Percentiles rank a stretch among this genome's conserved stretches.
Conservation (phyloP, 2,888 invertebrate genomes). For the Nowickia ferox region DNA sequence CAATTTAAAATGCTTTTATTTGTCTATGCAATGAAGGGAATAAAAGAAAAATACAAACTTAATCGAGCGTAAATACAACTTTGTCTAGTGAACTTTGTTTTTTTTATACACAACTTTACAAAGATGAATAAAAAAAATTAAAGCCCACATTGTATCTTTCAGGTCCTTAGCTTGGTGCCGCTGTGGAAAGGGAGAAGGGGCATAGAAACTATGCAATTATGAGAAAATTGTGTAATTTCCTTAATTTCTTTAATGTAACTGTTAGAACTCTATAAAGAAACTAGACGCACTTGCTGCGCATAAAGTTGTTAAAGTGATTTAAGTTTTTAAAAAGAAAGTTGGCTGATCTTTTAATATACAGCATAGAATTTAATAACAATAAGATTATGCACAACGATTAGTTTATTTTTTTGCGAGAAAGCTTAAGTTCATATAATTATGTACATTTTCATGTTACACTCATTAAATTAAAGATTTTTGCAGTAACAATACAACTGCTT, state of each 20-base stretch:
- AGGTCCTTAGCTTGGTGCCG: too few relatives aligned
- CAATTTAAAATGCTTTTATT: conserved; percentile 59
- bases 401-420: neutral
- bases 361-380: conserved; percentile 22
- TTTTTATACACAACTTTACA: neutral
- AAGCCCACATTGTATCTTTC: neutral
- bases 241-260: conserved; percentile 32
- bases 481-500: conserved; percentile 35
- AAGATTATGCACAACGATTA: conserved; percentile 47
- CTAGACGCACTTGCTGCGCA: neutral
- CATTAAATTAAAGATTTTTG: conserved; percentile 11
- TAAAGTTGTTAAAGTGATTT: neutral
- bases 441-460: neutral
- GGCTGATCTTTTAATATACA: neutral
- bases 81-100: conserved; percentile 48
- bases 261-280: neutral
- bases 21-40: conserved; percentile 35
- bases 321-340: neutral
- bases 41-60: conserved; percentile 29
- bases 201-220: conserved; percentile 43
- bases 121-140: neutral
- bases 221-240: conserved; percentile 45
- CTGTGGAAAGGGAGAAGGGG: too few relatives aligned
- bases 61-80: conserved; percentile 68
- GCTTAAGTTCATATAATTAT: conserved; percentile 26